Base-by-base conservation (phyloP, 53 echinoderm and acorn worm genomes). In the Patiria pectinifera region DNA sequence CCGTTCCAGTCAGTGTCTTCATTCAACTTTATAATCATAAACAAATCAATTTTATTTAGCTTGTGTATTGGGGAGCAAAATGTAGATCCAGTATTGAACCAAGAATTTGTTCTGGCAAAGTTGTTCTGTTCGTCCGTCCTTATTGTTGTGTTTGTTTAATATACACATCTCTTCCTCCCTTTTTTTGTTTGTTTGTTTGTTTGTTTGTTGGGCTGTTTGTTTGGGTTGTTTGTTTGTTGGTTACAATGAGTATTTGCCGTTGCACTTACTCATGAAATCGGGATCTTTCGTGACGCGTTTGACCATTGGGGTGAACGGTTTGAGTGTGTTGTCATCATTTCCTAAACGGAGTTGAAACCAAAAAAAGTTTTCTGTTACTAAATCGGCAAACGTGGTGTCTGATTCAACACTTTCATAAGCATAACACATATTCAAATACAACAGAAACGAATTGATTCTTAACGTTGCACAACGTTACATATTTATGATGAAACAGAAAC, bases 211-310 rank as follows among this genome's bases (percentile, higher is more conserved):
- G 16, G 14, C 3, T 70, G 70, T 21, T 21, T 13, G 3, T 15
- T 16, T 70, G 0, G 0, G 0, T 70, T 70, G 18, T 19, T 70
- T 70, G 2, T 70, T 70, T 21, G 15, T 35, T 35, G 53, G 0
- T 53, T 53, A 53, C 8, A 53, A 0, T 53, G 8, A 53, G 8
- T 8, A 8, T 53, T 53, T 53, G 8, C 53, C 53, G 4, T 70
- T 16, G 22, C 62, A 22, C 91, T 91, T 91, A 91, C 91, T 83
- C 91, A 91, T 91, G 13, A 91, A 91, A 58, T 91, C 91, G 44
- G 58, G 71, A 61, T 91, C 91, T 47, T 84, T 84, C 72, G 46
- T 46, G 12, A 91, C 58, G 70, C 91, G 59, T 44, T 58, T 70
- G 24, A 75, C 83, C 91, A 91, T 76, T 18, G 91, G 91, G 18